phyloP scores from a whole-genome alignment of 2,888 invertebrate genomes.

The Syritta pipiens region DNA sequence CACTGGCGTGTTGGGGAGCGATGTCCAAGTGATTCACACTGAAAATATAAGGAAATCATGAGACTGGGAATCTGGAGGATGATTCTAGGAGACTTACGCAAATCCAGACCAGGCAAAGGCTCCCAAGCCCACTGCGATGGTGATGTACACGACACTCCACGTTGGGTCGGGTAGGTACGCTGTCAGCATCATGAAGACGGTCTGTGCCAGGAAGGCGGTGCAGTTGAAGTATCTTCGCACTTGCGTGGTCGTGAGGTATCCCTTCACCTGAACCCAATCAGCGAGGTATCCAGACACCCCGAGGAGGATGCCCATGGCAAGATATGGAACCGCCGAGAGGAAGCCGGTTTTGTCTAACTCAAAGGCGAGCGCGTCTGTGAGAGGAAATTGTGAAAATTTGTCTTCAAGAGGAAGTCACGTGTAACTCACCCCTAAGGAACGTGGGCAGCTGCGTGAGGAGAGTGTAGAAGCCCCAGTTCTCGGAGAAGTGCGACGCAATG shows the following conservation, averaged over 20 bases:
- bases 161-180: conserved; percentile 86
- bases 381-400: neutral
- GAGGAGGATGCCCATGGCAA: conserved; percentile 91
- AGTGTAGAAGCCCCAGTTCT: conserved; percentile 95
- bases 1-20: conserved; percentile 94
- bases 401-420: neutral
- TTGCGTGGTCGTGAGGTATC: conserved; percentile 86
- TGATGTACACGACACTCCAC: conserved; percentile 89
- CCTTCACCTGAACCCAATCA: conserved; percentile 86
- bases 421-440: conserved; percentile 86
- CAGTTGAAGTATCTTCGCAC: conserved; percentile 88
- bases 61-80: neutral
- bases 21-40: conserved; percentile 93
- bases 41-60: conserved; percentile 70
- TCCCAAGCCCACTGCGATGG: conserved; percentile 93
- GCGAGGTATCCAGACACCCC: conserved; percentile 91
- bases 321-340: conserved; percentile 91
- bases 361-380: conserved; percentile 86
- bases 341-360: conserved; percentile 89
- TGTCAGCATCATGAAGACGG: conserved; percentile 91
- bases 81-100: conserved; percentile 81
- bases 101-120: conserved; percentile 97
- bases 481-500: conserved; percentile 90
- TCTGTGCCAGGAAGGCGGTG: conserved; percentile 87
- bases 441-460: conserved; percentile 90